Evolutionary conservation across 2,797 vertebrate genomes (phyloP), one percentile per base, ranked within the genome.

Genomic region (Hafferia zeledoni): DNA sequence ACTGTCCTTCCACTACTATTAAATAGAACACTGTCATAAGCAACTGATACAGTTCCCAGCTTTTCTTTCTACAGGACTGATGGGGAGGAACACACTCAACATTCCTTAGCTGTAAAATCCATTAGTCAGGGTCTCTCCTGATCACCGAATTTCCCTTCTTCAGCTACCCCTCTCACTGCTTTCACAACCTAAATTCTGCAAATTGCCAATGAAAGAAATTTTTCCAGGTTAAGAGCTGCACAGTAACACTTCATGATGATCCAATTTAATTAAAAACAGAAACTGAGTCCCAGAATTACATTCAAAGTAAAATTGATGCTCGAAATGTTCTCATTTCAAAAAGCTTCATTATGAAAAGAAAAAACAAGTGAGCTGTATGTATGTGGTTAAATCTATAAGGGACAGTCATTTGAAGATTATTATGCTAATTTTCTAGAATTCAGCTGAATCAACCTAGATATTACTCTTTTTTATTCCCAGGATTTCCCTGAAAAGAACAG

Each of bases 321-420:
- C 44, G 59, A 83, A 87, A 75, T 68, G 84, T 43, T 87, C 93
- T 65, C 43, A 71, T 53, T 72, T 78, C 10, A 81, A 77, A 92
- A 87, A 55, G 10, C 46, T 46, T 81, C 75, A 68, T 69, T 63
- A 61, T 5, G 18, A 91, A 92, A 91, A 87, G 8, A 37, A 70
- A 89, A 80, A 90, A 78, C 14, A 60, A 90, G 25, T 9, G 17
- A 87, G 12, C 24, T 12, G 8, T 64, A 86, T 49, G 44, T 23
- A 63, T n/a, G n/a, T 33, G 50, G 64, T 75, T 57, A 82, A 81
- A 55, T 94, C 94, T 85, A 27, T 52, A 75, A 86, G 83, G 86
- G n/a, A 97, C 83, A 94, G 84, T 72, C 68, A 93, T 59, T 75
- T 71, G 85, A 80, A 86, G 87, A 84, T 88, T 86, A 92, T 80